Base-by-base conservation (phyloP, 2,888 invertebrate genomes). In the Uloborus plumipes region DNA sequence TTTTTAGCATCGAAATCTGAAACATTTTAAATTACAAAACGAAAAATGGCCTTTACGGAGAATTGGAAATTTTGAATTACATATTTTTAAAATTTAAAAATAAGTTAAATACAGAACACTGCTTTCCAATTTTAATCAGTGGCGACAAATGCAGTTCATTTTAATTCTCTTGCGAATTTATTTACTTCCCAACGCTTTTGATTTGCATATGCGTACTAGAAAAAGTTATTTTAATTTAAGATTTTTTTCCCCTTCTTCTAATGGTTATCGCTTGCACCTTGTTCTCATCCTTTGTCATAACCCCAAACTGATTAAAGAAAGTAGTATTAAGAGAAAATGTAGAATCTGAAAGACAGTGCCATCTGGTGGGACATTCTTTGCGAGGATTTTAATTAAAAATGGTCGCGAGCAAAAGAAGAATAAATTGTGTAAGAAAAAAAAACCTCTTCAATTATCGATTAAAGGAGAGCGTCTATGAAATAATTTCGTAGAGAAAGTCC, bases 331-430 rank as follows among this genome's bases (percentile, higher is more conserved):
- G 77, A 20, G 70, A 49, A 76, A 71, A 66, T 64, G 49, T 31
- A 22, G 55, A 31, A 39, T 51, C 20, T 51, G 53, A 67, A 20
- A 61, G 58, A 76, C 70, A 77, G 64, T 69, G 77, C 77, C 77
- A 78, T 78, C 77, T 78, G 77, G 55, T 49, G 77, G 55, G 65
- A 61, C 71, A 78, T 78, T 78, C 70, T 78, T 75, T 64, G 53
- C 20, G 4, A 58, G 50, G 55, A 64, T 64, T 78, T 72, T 78
- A 78, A 78, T 78, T 78, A 78, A 78, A 78, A 78, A 78, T 64
- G 64, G 49, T 61, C 65, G 65, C 50, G 77, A 71, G 64, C 64
- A 62, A 70, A 55, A 39, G 39, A 64, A 62, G 62, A 66, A 65
- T 64, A 58, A 59, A 69, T 69, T 47, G 75, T 39, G 15, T 16